Evolutionary conservation across 2,113 vertebrate species (phyloP).

Genomic region (Thunnus thynnus): DNA sequence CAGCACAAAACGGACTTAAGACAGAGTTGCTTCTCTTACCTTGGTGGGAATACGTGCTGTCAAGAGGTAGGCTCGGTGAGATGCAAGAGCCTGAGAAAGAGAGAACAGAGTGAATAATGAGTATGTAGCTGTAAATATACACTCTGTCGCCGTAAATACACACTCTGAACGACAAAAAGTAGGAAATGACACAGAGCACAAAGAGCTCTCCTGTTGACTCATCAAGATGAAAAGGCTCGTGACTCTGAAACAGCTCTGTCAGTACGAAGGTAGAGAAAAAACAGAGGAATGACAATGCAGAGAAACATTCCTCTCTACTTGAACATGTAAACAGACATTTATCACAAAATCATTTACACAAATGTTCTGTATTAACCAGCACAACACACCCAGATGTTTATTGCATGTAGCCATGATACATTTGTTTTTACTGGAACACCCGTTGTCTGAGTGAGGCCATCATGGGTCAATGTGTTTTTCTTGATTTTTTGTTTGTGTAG

Average conservation of each 20-base stretch:
- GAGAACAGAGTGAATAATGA: slow-evolving; percentile 65
- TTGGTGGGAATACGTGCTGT: slow-evolving; percentile 94
- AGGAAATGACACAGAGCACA: slow-evolving; percentile 62
- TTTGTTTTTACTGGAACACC: not conserved
- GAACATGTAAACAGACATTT: slow-evolving; percentile 12
- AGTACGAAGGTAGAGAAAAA: not conserved
- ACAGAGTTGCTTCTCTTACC: slow-evolving; percentile 82
- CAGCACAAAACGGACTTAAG: not conserved
- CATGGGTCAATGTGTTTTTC: slow-evolving; percentile 3
- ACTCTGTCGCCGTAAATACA: slow-evolving; percentile 43
- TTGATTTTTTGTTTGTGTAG: slow-evolving; percentile 1
- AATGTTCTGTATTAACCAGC: not conserved
- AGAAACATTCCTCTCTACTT: not conserved
- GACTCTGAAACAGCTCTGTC: slow-evolving; percentile 47
- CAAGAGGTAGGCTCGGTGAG: slow-evolving; percentile 93
- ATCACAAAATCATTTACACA: not conserved
- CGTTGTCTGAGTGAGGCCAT: not conserved
- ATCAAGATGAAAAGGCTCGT: slow-evolving; percentile 54
- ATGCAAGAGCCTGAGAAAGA: slow-evolving; percentile 90
- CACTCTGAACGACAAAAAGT: slow-evolving; percentile 33
- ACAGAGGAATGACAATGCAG: not conserved
- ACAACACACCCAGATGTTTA: not conserved
- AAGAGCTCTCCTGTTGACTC: slow-evolving; percentile 49
- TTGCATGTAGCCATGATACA: not conserved
- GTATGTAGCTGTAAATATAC: slow-evolving; percentile 57